Evolutionary conservation across 53 echinoderm and acorn worm genomes (phyloP).

Genomic region (Mesocentrotus franciscanus): DNA sequence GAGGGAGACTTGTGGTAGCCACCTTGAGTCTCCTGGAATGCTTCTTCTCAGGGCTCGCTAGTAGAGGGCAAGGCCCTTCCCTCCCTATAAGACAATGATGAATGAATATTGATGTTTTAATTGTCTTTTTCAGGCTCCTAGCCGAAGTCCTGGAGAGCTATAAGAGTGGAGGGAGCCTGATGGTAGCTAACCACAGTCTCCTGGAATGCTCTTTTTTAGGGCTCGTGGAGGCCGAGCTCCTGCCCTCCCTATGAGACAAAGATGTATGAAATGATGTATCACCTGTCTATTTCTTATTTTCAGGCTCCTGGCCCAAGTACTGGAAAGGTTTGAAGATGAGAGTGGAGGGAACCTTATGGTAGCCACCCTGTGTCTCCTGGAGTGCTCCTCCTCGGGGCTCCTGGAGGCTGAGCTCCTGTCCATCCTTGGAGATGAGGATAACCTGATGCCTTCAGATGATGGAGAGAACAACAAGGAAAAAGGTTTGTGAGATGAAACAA

Average conservation of each 20-base stretch:
- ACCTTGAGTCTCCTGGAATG: conserved; percentile 89
- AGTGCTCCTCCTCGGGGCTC: conserved; percentile 81
- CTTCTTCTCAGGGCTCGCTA: conserved; percentile 78
- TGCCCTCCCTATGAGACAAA: too few relatives aligned
- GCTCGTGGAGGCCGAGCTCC: too few relatives aligned
- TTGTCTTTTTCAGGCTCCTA: too few relatives aligned
- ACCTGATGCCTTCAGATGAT: conserved; percentile 75
- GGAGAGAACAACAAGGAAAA: conserved; percentile 65
- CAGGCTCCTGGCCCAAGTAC: conserved; percentile 86
- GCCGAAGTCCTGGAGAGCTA: too few relatives aligned
- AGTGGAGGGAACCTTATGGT: conserved; percentile 82
- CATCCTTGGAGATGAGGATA: conserved; percentile 86
- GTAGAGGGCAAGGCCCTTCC: too few relatives aligned
- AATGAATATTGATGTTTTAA: too few relatives aligned
- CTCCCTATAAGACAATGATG: too few relatives aligned
- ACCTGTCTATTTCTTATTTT: too few relatives aligned
- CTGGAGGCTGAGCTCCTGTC: conserved; percentile 86
- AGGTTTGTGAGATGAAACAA: not conserved
- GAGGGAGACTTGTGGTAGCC: conserved; percentile 79
- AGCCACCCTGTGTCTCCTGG: conserved; percentile 88
- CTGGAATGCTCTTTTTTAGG: too few relatives aligned
- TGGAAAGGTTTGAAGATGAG: conserved; percentile 88
- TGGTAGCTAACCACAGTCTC: too few relatives aligned
- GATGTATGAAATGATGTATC: too few relatives aligned
- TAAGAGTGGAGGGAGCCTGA: too few relatives aligned